Conservation (phyloP, 2,113 vertebrate genomes). For the Hassar affinis region DNA sequence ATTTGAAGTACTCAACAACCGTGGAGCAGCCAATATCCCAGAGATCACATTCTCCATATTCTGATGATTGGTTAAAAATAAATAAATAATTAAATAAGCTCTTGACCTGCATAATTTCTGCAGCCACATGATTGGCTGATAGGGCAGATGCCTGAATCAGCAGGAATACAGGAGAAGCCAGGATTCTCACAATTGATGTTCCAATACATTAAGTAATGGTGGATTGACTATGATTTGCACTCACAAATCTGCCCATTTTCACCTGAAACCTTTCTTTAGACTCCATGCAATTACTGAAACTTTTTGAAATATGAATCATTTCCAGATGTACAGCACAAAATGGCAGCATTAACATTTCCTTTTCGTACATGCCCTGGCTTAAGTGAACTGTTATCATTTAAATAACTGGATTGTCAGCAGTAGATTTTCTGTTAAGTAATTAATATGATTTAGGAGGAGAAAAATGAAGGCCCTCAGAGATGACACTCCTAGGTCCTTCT, state of each 20-base stretch:
- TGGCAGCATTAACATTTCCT: too few species aligned
- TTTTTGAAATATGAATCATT: too few species aligned
- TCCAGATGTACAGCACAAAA: too few species aligned
- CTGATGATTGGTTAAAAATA: background rate
- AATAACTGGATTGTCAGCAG: background rate
- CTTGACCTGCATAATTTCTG: background rate
- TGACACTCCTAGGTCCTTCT: background rate
- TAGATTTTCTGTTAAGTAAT: slow-evolving; percentile 35
- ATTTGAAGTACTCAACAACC: too few species aligned
- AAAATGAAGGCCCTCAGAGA: slow-evolving; percentile 51
- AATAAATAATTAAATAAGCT: background rate
- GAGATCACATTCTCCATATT: background rate
- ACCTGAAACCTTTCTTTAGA: too few species aligned
- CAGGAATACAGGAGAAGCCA: background rate
- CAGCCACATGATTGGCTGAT: background rate
- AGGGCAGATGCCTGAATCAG: background rate
- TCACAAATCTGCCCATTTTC: too few species aligned
- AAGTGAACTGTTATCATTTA: too few species aligned
- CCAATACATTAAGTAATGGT: background rate
- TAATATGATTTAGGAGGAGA: slow-evolving; percentile 54
- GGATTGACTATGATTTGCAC: too few species aligned
- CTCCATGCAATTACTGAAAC: too few species aligned
- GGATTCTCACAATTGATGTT: background rate
- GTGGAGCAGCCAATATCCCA: too few species aligned
- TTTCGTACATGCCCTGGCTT: too few species aligned